Percentiles rank a stretch among this genome's conserved stretches.
These are phyloP conservation scores for Esox niger DNA, from an alignment of 2,113 vertebrate genomes.

Conservation along the genomic window DNA sequence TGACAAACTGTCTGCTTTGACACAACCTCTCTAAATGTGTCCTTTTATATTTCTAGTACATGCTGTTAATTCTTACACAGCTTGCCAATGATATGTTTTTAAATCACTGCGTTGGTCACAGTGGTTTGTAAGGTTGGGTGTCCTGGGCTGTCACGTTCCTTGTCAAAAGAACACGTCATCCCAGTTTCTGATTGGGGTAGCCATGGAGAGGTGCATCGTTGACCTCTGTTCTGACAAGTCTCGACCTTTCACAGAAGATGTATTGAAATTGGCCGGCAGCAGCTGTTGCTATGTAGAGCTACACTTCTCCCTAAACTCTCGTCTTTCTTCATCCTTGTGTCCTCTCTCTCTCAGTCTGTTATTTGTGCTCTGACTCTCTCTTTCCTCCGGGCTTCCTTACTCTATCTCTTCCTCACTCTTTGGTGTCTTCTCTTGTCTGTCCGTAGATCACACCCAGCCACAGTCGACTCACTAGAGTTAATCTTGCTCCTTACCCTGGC, in stretches of 20 bases:
- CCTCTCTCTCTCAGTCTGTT: neutral
- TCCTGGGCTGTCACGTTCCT: neutral
- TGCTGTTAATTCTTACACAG: too few species aligned
- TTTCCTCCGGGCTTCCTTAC: too few species aligned
- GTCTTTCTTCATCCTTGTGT: neutral
- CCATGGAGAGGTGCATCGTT: constrained; percentile 7
- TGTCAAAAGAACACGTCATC: neutral
- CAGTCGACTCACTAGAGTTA: constrained; percentile 1
- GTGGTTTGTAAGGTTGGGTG: constrained; percentile 19
- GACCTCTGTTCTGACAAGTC: constrained; percentile 9
- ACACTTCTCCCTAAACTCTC: neutral
- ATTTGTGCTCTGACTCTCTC: neutral
- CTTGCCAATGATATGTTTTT: neutral
- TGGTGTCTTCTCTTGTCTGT: neutral
- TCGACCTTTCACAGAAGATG: constrained; percentile 18
- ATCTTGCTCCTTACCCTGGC: constrained; percentile 20
- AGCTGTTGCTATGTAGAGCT: neutral
- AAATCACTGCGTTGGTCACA: neutral
- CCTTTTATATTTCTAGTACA: neutral
- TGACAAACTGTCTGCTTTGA: neutral
- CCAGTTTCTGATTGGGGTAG: constrained; percentile 14
- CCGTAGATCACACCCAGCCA: constrained; percentile 5
- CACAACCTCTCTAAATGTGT: neutral
- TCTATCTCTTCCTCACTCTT: neutral
- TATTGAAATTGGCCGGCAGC: constrained; percentile 31